Evolutionary conservation across 2,113 vertebrate genomes (phyloP), one percentile per base, ranked within the genome.

Genomic region (Pachycephala philippinensis): DNA sequence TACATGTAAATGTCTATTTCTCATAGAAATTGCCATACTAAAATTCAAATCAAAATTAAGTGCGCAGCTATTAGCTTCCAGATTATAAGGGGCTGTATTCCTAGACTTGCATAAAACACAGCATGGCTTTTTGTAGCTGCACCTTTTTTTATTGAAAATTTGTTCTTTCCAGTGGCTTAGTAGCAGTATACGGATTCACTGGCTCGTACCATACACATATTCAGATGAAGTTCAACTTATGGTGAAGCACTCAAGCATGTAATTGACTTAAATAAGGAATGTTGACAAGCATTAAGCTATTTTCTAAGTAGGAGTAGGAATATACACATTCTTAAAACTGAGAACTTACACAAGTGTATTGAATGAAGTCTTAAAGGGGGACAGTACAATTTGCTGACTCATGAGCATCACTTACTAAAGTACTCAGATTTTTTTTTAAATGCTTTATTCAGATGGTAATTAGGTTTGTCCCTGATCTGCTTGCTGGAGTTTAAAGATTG

Each of bases 191-290:
- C 0, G 4, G 14, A 78, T 89, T 56, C 53, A 16, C 44, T 84
- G 23, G 28, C 82, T 84, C 33, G 20, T 64, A 60, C 5, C 7
- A 44, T 70, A 63, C 0, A 0, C 2, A 3, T 78, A 70, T 35
- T 79, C 44, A 28, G 50, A 60, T 4, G 8, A 82, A 89, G 24
- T 40, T 89, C 0, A 1, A 40, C 27, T 69, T 87, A n/a, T 14
- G 15, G 11, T 52, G 61, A 85, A 90, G 61, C 24, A 56, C 31
- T 79, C 56, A 89, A 63, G 30, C 35, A 53, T 64, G 27, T 49
- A 60, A 79, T 53, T 93, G 15, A 68, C 24, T 91, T 90, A 79
- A 91, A 87, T 40, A 45, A 82, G 28, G 70, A 83, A 90, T 83
- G 17, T 21, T 79, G 49, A 85, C 44, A 90, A 87, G 20, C 15